Percentiles rank a stretch among this genome's conserved stretches.
Evolutionary conservation across 64 coral and sea anemone genomes (phyloP).

Genomic region (Stylophora pistillata): DNA sequence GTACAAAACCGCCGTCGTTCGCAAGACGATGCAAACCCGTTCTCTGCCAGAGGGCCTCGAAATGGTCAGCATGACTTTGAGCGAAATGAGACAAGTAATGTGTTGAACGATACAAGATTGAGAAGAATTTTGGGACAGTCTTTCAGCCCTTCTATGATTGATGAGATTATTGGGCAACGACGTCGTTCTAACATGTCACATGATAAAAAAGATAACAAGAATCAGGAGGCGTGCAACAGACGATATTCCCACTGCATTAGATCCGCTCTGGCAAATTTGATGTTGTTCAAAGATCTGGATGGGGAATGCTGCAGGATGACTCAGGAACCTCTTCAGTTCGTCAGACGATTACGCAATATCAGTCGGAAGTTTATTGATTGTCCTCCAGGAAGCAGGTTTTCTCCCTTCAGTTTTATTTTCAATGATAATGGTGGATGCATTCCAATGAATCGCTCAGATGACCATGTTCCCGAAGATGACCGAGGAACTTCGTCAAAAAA

Average conservation of each 20-base stretch:
- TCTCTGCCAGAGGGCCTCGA: neutral
- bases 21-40: neutral
- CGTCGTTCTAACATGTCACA: neutral
- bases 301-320: slow-evolving; percentile 8
- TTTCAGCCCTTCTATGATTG: slow-evolving; percentile 3
- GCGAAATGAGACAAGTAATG: neutral
- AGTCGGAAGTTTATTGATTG: neutral
- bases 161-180: neutral
- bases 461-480: neutral
- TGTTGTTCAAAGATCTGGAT: neutral
- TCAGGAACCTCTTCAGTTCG: neutral
- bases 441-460: neutral
- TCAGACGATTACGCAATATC: neutral
- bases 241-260: neutral
- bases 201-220: neutral
- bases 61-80: neutral
- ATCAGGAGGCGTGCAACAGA: neutral
- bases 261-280: neutral
- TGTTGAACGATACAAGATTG: neutral
- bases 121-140: neutral
- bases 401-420: neutral
- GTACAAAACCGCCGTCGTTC: too few relatives aligned
- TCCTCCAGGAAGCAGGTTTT: neutral
- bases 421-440: slow-evolving; percentile 10
- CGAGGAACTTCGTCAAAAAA: neutral